Percentiles rank a stretch among this genome's conserved stretches.
Conservation (phyloP, 2,888 invertebrate species). For the Parasteatoda lunata region DNA sequence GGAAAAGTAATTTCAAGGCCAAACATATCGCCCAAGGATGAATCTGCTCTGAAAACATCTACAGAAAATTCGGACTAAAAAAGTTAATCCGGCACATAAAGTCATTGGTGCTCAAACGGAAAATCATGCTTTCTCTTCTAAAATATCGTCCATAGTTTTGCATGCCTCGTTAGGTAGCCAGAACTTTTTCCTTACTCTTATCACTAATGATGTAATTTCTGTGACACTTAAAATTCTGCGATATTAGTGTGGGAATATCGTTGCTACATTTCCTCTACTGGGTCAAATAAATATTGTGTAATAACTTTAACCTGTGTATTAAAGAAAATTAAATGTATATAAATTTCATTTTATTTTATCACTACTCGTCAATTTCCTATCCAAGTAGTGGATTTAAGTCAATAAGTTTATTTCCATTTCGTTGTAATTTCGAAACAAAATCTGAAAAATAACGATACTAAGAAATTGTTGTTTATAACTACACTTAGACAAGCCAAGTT, state of each 20-base stretch:
- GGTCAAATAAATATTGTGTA: too few species aligned
- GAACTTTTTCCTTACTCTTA: neutral
- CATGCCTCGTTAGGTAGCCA: neutral
- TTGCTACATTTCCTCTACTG: too few species aligned
- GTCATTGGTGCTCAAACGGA: constrained; percentile 41
- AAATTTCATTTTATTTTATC: too few species aligned
- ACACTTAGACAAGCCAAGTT: too few species aligned
- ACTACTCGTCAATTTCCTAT: too few species aligned
- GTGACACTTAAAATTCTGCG: neutral
- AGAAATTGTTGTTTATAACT: too few species aligned
- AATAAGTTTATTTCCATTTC: too few species aligned
- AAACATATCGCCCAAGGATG: neutral
- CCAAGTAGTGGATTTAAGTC: too few species aligned
- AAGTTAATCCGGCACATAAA: constrained; percentile 47
- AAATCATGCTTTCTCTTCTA: constrained; percentile 16
- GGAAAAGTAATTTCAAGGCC: constrained; percentile 34
- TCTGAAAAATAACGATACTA: too few species aligned
- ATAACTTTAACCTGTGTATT: too few species aligned
- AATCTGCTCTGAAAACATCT: constrained; percentile 22
- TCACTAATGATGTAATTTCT: neutral
- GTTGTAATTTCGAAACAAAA: too few species aligned
- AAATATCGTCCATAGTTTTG: neutral
- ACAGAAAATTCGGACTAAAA: constrained; percentile 13
- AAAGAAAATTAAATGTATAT: too few species aligned
- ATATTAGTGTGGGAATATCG: neutral